Base-by-base conservation (phyloP, 2,113 vertebrate species). In the Pica pica region DNA sequence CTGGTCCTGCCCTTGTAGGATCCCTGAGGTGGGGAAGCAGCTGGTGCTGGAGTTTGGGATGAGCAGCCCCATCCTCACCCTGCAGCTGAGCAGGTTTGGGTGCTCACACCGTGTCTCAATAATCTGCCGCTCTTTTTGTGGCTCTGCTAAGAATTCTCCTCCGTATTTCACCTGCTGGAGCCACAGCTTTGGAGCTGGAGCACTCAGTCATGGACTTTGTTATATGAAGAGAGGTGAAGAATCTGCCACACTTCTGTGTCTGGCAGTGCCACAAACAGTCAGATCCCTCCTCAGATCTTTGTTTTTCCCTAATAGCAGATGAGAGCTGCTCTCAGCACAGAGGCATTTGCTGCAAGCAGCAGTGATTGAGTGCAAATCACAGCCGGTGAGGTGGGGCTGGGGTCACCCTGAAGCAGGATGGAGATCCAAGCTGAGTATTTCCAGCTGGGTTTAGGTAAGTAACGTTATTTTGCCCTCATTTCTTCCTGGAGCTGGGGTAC, bases 161-260 rank as follows among this genome's bases (percentile, higher is more conserved):
- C 33, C 0, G 0, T 0, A 0, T 35, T 50, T 44, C 74, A 31
- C n/a, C 30, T 6, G 31, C 55, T 27, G 73, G 49, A 68, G 59
- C 12, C 31, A 2, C 37, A 28, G 67, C 46, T 3, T 4, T 30
- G 81, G 23, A 37, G 47, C 60, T 33, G n/a, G 4, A 53, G 47
- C 65, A 26, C 47, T 19, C 53, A 63, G 50, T 6, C 13, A 9
- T 0, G 1, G 73, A 7, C 47, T 61, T 37, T 31, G 17, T 50
- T 59, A 10, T 2, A 6, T 0, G 0, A 28, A 31, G 30, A 63
- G 42, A 59, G 31, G 16, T 31, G 53, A 52, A 39, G 75, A 61
- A 33, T 9, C 23, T 1, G 4, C 28, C 27, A 3, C 0, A 41
- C n/a, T 67, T n/a, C 52, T 5, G 31, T 7, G n/a, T 16, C 39